Base-by-base conservation (phyloP, 2,113 vertebrate genomes). In the Eurystomus gularis region DNA sequence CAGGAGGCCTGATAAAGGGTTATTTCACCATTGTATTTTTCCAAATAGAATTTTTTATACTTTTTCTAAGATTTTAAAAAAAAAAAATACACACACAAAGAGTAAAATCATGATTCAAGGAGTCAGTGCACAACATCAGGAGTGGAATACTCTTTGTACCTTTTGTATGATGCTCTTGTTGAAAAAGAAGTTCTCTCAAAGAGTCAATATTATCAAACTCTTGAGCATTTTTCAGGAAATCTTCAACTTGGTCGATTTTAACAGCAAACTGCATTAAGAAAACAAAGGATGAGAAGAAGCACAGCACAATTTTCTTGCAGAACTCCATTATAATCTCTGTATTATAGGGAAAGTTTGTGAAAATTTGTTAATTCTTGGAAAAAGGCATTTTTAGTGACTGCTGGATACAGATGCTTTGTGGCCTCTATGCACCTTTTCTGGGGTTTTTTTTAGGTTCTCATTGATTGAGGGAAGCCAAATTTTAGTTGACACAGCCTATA, bases 221-320 rank as follows among this genome's bases (percentile, higher is more conserved):
- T n/a, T 96, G 96, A 31, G 95, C 75, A 25, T 91, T 96, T 83
- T 97, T 96, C 93, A 98, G 97, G 31, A 99, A 98, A 54, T 98
- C 98, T 97, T 99, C 99, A 37, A 98, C 97, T 96, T 98, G 97
- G 81, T 99, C 98, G 52, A 99, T 98, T 95, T 98, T 98, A 75
- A 97, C 93, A 80, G 98, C 97, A 98, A 99, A 99, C 99, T 99
- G 90, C 51, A 96, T 93, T 31, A 96, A 60, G 71, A 95, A 97
- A 68, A 96, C 21, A 95, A 54, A 64, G 9, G 15, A 28, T 35
- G 42, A 5, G 7, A 60, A 52, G 58, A 94, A 94, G 6, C 9
- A 73, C 0, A 0, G 6, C n/a, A 21, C 24, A 39, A 66, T 35
- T 81, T 48, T 40, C 7, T 57, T 58, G 17, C 12, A 68, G 42